Conservation (phyloP, 2,797 vertebrate genomes). For the Mycteria americana region DNA sequence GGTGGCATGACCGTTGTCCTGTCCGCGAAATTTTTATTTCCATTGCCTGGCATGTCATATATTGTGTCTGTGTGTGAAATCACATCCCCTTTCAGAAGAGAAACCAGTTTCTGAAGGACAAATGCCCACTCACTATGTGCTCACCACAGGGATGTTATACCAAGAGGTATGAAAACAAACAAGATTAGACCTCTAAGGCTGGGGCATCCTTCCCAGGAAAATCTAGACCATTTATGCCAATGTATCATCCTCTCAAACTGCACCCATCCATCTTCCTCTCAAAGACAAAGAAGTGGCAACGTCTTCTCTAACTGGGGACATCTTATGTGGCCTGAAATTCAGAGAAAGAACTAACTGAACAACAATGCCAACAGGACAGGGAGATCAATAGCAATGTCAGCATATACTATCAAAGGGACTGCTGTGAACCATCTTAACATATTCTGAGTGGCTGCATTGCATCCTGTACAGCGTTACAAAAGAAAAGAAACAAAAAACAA, state of each 20-base stretch:
- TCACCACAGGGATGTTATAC: neutral
- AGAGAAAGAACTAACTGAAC: neutral
- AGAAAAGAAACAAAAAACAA: neutral
- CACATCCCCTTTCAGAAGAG: neutral
- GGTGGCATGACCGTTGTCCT: neutral
- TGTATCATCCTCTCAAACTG: neutral
- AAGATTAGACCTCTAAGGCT: neutral
- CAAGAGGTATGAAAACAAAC: neutral
- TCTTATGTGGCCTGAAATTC: neutral
- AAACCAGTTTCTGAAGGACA: neutral
- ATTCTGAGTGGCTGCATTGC: conserved; percentile 46
- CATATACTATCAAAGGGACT: conserved; percentile 6
- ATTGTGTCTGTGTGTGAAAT: neutral
- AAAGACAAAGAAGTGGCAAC: neutral
- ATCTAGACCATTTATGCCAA: neutral
- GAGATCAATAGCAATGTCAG: neutral
- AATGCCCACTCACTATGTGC: neutral
- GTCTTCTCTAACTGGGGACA: neutral
- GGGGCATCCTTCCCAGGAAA: neutral
- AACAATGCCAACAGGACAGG: neutral
- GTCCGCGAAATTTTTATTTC: neutral
- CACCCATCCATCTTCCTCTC: neutral
- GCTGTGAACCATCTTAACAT: conserved; percentile 38
- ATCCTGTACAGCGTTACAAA: conserved; percentile 53
- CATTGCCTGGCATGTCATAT: neutral